Conservation (phyloP, 2,113 vertebrate genomes). For the Limanda limanda region DNA sequence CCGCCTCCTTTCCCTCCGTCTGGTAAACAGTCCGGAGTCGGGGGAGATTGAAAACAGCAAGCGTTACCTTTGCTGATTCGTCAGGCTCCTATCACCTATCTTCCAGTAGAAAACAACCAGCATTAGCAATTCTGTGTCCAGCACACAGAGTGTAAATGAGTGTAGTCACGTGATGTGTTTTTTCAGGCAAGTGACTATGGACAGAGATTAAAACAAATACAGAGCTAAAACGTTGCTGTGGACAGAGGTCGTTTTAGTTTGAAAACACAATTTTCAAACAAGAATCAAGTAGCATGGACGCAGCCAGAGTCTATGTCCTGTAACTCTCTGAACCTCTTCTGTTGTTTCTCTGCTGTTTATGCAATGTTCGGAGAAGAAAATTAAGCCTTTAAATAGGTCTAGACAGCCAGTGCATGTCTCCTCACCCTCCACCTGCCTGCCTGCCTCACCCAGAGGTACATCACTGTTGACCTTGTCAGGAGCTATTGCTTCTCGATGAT, state of each 20-base stretch:
- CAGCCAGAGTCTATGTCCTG: slow-evolving; percentile 6
- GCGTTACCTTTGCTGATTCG: neutral
- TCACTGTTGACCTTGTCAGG: slow-evolving; percentile 59
- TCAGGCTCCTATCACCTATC: too few relatives aligned
- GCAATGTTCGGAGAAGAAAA: slow-evolving; percentile 43
- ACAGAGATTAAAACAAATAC: too few relatives aligned
- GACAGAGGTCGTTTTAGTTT: too few relatives aligned
- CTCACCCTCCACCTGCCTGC: slow-evolving; percentile 26
- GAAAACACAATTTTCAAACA: too few relatives aligned
- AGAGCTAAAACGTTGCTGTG: too few relatives aligned
- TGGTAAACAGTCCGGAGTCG: slow-evolving; percentile 57
- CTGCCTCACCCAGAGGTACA: slow-evolving; percentile 28
- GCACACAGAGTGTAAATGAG: too few relatives aligned
- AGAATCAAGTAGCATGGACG: too few relatives aligned
- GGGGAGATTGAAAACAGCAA: slow-evolving; percentile 60
- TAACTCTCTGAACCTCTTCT: slow-evolving; percentile 27
- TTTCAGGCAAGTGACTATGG: too few relatives aligned
- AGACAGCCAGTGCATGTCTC: slow-evolving; percentile 31
- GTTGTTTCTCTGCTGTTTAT: slow-evolving; percentile 31
- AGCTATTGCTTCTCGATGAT: slow-evolving; percentile 41
- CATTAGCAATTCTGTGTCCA: too few relatives aligned
- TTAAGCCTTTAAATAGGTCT: slow-evolving; percentile 42
- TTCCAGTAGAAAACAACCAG: too few relatives aligned
- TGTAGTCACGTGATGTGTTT: too few relatives aligned
- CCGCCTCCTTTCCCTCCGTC: slow-evolving; percentile 53